These are phyloP conservation scores for Dendrolimus houi DNA, from an alignment of 2,888 invertebrate genomes.

Conservation along the genomic window DNA sequence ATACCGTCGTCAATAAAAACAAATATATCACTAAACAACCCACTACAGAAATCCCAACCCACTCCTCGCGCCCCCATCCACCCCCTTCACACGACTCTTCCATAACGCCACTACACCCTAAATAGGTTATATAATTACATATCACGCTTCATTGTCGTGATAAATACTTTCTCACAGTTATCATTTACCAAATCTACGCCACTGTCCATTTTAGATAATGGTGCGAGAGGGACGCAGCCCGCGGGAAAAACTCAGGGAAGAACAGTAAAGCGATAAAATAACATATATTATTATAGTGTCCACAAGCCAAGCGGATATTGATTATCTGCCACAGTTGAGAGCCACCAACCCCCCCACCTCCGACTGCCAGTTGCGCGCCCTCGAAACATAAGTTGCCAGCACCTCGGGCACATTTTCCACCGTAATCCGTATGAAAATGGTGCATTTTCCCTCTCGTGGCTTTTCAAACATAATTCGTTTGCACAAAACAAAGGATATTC, in stretches of 20 bases:
- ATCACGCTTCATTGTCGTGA: conserved; percentile 74
- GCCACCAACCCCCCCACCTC: conserved; percentile 60
- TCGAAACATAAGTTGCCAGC: conserved; percentile 38
- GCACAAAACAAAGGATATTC: conserved; percentile 45
- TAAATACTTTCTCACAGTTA: conserved; percentile 77
- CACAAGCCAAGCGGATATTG: conserved; percentile 78
- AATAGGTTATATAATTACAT: conserved; percentile 73
- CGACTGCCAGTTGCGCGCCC: conserved; percentile 22
- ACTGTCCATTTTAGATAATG: conserved; percentile 76
- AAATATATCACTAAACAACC: conserved; percentile 52
- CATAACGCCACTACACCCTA: conserved; percentile 52
- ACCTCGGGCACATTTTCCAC: conserved; percentile 33
- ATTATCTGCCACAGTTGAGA: conserved; percentile 78
- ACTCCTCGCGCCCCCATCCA: conserved; percentile 5
- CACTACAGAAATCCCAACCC: conserved; percentile 18
- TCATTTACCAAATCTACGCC: conserved; percentile 76
- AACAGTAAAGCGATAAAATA: conserved; percentile 60
- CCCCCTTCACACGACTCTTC: conserved; percentile 5
- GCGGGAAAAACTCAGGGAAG: conserved; percentile 21
- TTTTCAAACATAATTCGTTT: conserved; percentile 39
- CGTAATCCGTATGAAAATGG: conserved; percentile 33
- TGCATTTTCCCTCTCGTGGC: conserved; percentile 33
- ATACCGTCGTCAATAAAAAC: conserved; percentile 57
- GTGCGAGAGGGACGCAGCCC: conserved; percentile 51
- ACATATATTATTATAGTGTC: conserved; percentile 76